These are phyloP conservation scores for Machimus atricapillus DNA, from an alignment of 2,888 invertebrate species.

Conservation along the genomic window DNA sequence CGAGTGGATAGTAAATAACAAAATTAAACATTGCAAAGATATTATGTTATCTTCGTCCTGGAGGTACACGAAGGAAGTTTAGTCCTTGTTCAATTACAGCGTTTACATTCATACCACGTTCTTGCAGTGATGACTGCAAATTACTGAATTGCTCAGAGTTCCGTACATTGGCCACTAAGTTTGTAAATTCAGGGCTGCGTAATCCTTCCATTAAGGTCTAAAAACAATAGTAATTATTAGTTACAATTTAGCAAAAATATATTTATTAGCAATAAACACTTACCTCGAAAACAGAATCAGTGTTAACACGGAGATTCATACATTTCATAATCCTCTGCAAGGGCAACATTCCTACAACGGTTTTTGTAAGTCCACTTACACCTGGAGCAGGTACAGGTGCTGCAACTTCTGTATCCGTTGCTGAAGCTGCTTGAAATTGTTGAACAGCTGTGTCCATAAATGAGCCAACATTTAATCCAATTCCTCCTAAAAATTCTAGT, in stretches of 20 bases:
- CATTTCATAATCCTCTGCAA: neutral
- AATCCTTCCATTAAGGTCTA: neutral
- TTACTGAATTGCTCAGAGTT: neutral
- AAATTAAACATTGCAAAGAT: neutral
- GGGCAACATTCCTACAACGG: neutral
- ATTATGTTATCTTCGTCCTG: neutral
- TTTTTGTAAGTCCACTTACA: neutral
- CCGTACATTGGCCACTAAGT: neutral
- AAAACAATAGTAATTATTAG: neutral
- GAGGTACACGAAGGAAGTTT: neutral
- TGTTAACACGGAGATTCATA: neutral
- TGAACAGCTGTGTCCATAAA: neutral
- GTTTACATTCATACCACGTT: neutral
- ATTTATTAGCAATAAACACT: neutral
- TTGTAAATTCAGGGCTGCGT: neutral
- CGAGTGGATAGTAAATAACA: neutral
- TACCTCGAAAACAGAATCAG: neutral
- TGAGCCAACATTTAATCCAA: neutral
- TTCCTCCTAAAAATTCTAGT: neutral
- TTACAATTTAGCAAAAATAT: neutral
- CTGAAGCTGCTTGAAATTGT: neutral
- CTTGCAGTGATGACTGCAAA: neutral
- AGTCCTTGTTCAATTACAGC: neutral
- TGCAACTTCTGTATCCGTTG: neutral
- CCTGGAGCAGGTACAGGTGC: neutral